A percentile compares a stretch with the other conserved stretches of the same genome.
Evolutionary conservation across 2,888 invertebrate species (phyloP).

Genomic region (Chalcosyrphus nemorum): DNA sequence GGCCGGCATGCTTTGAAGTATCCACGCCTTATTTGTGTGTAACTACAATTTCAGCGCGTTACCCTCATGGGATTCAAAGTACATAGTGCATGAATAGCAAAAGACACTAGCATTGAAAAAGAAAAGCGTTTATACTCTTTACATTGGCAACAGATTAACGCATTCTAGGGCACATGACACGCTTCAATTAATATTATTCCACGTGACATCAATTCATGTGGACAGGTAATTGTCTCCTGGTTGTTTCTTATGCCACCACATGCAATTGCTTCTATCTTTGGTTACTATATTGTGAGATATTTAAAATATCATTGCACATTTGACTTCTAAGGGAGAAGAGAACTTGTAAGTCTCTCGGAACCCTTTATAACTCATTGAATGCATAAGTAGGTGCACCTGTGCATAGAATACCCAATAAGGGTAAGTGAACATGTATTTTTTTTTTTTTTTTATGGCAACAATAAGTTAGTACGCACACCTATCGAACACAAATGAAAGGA

Average conservation of each 20-base stretch:
- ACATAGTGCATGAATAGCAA: slow-evolving; percentile 5
- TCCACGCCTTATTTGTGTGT: not conserved
- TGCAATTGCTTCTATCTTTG: slow-evolving; percentile 42
- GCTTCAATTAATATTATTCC: slow-evolving; percentile 61
- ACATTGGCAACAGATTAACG: slow-evolving; percentile 61
- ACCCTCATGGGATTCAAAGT: slow-evolving; percentile 1
- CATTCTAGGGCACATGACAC: slow-evolving; percentile 68
- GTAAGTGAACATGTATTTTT: slow-evolving; percentile 38
- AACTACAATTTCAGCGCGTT: slow-evolving; percentile 16
- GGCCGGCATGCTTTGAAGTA: slow-evolving; percentile 19
- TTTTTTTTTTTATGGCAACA: slow-evolving; percentile 28
- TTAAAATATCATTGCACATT: slow-evolving; percentile 52
- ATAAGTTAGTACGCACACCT: slow-evolving; percentile 10
- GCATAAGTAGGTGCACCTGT: slow-evolving; percentile 53
- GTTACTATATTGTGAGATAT: slow-evolving; percentile 5
- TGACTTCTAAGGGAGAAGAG: slow-evolving; percentile 53
- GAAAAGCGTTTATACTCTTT: slow-evolving; percentile 17
- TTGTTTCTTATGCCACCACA: slow-evolving; percentile 36
- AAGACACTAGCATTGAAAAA: slow-evolving; percentile 26
- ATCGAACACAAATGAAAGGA: slow-evolving; percentile 54
- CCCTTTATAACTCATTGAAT: slow-evolving; percentile 56
- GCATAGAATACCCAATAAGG: slow-evolving; percentile 58
- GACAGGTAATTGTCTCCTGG: slow-evolving; percentile 49
- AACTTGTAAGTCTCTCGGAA: slow-evolving; percentile 46
- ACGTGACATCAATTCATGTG: slow-evolving; percentile 61